A percentile compares a stretch with the other conserved stretches of the same genome.
Evolutionary conservation across 1,140 invertebrate genomes (phyloP).

Genomic region (Plectus sambesii): DNA sequence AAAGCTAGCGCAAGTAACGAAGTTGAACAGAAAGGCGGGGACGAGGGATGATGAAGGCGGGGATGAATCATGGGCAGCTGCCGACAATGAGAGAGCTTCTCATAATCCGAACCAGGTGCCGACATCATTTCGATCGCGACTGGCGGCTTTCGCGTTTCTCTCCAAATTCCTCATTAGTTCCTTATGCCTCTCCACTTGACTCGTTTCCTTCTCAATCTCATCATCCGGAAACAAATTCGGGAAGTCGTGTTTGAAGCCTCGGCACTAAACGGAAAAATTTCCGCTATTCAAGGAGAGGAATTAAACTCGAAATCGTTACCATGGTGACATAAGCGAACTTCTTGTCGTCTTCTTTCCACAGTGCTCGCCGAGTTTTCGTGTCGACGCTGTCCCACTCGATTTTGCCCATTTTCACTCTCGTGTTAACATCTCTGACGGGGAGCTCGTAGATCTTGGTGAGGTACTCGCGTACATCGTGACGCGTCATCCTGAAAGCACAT

Average conservation of each 20-base stretch:
- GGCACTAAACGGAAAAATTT: conserved; percentile 5
- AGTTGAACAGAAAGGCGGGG: too few relatives aligned
- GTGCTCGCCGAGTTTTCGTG: conserved; percentile 25
- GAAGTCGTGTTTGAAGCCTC: conserved; percentile 13
- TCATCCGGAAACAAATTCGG: too few relatives aligned
- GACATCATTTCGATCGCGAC: too few relatives aligned
- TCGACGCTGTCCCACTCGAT: conserved; percentile 32
- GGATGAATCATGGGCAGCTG: too few relatives aligned
- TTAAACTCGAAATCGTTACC: conserved; percentile 17
- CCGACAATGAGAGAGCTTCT: too few relatives aligned
- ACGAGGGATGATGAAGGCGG: too few relatives aligned
- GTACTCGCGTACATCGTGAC: conserved; percentile 36
- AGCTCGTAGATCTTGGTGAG: conserved; percentile 43
- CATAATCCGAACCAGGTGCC: too few relatives aligned
- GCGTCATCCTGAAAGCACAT: conserved; percentile 29
- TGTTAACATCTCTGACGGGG: conserved; percentile 43
- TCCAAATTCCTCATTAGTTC: too few relatives aligned
- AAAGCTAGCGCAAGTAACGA: too few relatives aligned
- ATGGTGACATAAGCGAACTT: conserved; percentile 41
- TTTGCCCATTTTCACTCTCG: conserved; percentile 30
- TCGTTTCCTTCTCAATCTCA: too few relatives aligned
- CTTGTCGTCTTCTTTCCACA: conserved; percentile 45
- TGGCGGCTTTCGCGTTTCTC: too few relatives aligned
- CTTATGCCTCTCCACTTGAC: too few relatives aligned
- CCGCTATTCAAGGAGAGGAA: not conserved